These are phyloP conservation scores for Aselliscus stoliczkanus DNA, from an alignment of 2,797 vertebrate species.

Conservation along the genomic window DNA sequence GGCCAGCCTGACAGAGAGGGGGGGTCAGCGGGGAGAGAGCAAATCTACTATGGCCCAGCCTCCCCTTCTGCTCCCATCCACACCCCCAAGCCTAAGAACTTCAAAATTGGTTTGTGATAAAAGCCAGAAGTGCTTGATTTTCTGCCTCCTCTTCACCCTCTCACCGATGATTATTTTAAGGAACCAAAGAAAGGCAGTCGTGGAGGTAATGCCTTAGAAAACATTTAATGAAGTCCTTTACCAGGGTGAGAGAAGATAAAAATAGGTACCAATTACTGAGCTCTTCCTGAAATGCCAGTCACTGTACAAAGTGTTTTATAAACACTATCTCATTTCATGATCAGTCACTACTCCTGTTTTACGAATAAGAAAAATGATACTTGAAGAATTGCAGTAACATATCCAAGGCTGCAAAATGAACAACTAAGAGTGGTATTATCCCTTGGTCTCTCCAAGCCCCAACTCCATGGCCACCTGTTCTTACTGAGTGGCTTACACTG, in stretches of 20 bases:
- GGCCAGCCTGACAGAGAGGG: not conserved
- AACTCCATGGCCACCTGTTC: not conserved
- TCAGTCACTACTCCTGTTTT: not conserved
- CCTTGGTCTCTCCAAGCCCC: not conserved
- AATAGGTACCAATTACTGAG: not conserved
- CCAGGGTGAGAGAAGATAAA: not conserved
- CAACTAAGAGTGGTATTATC: not conserved
- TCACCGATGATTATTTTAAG: not conserved
- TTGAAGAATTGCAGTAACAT: not conserved
- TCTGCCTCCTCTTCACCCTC: not conserved
- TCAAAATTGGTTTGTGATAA: not conserved
- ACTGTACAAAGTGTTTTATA: not conserved
- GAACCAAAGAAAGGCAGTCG: not conserved
- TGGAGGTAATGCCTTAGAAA: not conserved
- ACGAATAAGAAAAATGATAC: not conserved
- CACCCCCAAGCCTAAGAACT: not conserved
- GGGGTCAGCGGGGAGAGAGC: accelerated
- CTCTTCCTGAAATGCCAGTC: not conserved
- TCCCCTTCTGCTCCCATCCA: too few species aligned
- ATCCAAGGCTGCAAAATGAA: not conserved
- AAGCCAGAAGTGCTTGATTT: not conserved
- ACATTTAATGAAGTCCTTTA: not conserved
- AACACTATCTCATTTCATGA: not conserved
- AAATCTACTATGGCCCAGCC: not conserved
- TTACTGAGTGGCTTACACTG: not conserved